Evolutionary conservation across 2,113 vertebrate species (phyloP).

Genomic region (Neodontobutis hainanensis): DNA sequence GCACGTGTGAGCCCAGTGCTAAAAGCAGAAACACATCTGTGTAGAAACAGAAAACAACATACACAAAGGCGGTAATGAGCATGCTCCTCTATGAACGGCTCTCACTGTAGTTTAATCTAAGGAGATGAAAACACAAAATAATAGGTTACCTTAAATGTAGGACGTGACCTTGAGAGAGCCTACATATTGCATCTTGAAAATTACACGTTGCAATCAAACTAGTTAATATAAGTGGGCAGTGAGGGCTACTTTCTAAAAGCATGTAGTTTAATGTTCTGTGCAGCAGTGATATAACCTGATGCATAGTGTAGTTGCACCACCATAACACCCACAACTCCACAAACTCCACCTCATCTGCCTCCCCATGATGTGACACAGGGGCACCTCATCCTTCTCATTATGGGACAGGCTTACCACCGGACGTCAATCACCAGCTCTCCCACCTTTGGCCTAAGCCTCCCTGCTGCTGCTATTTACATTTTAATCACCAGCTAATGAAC

Average conservation of each 20-base stretch:
- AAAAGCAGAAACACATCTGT: too few species aligned
- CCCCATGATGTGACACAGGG: conserved; percentile 46
- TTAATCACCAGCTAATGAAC: conserved; percentile 59
- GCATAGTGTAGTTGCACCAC: conserved; percentile 19
- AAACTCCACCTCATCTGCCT: conserved; percentile 58
- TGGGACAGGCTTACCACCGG: conserved; percentile 32
- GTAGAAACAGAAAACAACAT: too few species aligned
- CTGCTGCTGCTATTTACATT: conserved; percentile 61
- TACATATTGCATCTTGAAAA: conserved; percentile 3
- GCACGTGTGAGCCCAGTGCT: too few species aligned
- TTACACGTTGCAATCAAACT: background rate
- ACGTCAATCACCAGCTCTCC: conserved; percentile 37
- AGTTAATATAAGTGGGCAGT: background rate
- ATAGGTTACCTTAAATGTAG: background rate
- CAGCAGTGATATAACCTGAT: conserved; percentile 20
- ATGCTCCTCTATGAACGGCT: background rate
- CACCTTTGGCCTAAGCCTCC: conserved; percentile 25
- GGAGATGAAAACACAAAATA: background rate
- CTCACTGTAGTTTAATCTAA: background rate
- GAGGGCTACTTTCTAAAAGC: background rate
- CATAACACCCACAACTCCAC: conserved; percentile 44
- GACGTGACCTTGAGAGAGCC: background rate
- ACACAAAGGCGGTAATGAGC: too few species aligned
- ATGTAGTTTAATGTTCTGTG: conserved; percentile 6
- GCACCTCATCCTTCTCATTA: conserved; percentile 58